Evolutionary conservation across 92 coral and sea anemone genomes (phyloP).

Genomic region (Scolanthus callimorphus): DNA sequence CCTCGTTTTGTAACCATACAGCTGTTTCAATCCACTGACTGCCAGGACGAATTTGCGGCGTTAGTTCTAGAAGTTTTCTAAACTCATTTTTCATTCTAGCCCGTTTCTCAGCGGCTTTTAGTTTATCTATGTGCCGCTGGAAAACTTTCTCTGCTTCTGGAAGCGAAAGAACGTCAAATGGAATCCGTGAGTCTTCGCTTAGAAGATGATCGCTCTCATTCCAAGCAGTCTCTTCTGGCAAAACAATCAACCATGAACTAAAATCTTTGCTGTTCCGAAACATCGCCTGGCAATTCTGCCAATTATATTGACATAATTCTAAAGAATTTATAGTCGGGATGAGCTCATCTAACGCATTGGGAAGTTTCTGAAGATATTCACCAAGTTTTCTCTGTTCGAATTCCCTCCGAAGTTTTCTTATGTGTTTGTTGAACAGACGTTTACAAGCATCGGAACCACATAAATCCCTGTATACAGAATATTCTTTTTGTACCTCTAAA

Average conservation of each 20-base stretch:
- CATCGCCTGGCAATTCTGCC: slow-evolving; percentile 81
- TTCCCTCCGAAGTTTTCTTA: slow-evolving; percentile 82
- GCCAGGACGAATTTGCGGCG: slow-evolving; percentile 96
- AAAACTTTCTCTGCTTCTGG: slow-evolving; percentile 74
- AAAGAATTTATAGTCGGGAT: slow-evolving; percentile 72
- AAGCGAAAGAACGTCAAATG: slow-evolving; percentile 69
- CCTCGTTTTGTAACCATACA: slow-evolving; percentile 80
- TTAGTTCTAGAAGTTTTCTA: slow-evolving; percentile 81
- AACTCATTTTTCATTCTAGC: slow-evolving; percentile 89
- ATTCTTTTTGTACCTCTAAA: slow-evolving; percentile 76
- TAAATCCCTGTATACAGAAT: slow-evolving; percentile 64
- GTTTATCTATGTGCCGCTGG: slow-evolving; percentile 72
- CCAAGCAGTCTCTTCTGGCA: slow-evolving; percentile 80
- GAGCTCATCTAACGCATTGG: slow-evolving; percentile 88
- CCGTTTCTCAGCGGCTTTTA: slow-evolving; percentile 88
- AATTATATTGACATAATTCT: slow-evolving; percentile 82
- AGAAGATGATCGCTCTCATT: slow-evolving; percentile 92
- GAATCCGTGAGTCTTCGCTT: slow-evolving; percentile 74
- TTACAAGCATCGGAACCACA: slow-evolving; percentile 91
- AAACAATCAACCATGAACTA: slow-evolving; percentile 69
- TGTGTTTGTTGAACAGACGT: slow-evolving; percentile 87
- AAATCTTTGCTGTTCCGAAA: slow-evolving; percentile 83
- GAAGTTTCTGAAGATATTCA: slow-evolving; percentile 82
- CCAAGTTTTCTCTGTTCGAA: slow-evolving; percentile 79
- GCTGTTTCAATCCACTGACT: slow-evolving; percentile 89